Conservation (phyloP, 2,888 invertebrate species). For the Horisme vitalbata region DNA sequence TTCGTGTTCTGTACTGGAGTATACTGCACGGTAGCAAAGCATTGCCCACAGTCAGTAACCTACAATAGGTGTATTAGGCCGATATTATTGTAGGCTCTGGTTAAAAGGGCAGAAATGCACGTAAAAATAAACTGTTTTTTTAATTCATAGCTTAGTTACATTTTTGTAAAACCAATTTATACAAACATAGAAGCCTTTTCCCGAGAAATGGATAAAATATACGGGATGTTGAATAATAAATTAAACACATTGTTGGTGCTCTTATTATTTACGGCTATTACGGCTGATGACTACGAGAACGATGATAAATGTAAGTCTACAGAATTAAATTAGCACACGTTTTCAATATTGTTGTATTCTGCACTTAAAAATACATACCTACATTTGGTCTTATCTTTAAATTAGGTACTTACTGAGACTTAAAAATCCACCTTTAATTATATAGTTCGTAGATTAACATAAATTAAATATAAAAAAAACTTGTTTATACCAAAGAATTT, state of each 20-base stretch:
- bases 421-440: no score
- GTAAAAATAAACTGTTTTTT: conserved; percentile 1
- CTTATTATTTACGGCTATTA: conserved; percentile 43
- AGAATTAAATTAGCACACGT: background rate
- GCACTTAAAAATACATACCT: background rate
- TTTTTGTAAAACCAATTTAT: no score
- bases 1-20: no score
- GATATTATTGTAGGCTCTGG: conserved; percentile 43
- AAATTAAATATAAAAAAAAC: no score
- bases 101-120: conserved; percentile 13
- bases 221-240: conserved; percentile 41
- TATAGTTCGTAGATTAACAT: no score
- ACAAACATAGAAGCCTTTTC: no score
- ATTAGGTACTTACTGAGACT: no score
- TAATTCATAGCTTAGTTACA: background rate
- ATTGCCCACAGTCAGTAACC: conserved; percentile 1
- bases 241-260: conserved; percentile 37
- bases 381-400: no score
- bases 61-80: conserved; percentile 47
- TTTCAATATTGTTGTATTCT: background rate
- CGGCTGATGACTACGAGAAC: conserved; percentile 56
- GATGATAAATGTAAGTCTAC: conserved; percentile 59
- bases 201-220: conserved; percentile 24
- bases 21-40: no score
- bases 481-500: no score